Percentiles rank a stretch among this genome's conserved stretches.
phyloP scores from a whole-genome alignment of 2,888 invertebrate genomes.

The Acleris literana region DNA sequence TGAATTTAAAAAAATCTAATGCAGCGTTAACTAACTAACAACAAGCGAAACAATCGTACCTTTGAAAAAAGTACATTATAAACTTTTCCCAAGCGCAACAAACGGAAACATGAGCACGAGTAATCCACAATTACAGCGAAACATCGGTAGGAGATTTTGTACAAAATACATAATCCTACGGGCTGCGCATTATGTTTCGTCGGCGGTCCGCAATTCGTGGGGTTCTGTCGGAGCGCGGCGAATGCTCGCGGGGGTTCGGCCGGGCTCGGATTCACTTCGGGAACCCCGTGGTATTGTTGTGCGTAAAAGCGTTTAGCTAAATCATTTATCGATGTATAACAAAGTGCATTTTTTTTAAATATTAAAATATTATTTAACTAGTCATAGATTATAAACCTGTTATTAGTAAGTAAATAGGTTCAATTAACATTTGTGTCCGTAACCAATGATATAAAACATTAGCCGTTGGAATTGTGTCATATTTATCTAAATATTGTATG shows the following conservation, averaged over 20 bases:
- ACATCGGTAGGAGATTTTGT: constrained; percentile 77
- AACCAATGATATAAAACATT: too few species aligned
- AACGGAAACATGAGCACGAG: constrained; percentile 71
- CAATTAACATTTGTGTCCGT: too few species aligned
- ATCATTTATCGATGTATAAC: constrained; percentile 10
- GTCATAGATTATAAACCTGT: too few species aligned
- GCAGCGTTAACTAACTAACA: too few species aligned
- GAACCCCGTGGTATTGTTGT: constrained; percentile 50
- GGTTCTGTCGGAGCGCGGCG: constrained; percentile 46
- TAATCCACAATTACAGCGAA: constrained; percentile 80
- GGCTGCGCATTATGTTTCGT: constrained; percentile 36
- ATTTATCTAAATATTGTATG: too few species aligned
- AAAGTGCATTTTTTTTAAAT: neutral
- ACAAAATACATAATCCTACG: constrained; percentile 76
- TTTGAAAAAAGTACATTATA: constrained; percentile 27
- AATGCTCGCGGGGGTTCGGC: constrained; percentile 64
- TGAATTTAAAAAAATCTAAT: too few species aligned
- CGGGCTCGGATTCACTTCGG: constrained; percentile 59
- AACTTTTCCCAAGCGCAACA: constrained; percentile 49
- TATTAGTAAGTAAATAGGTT: too few species aligned
- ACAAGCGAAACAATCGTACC: constrained; percentile 8
- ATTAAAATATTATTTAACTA: too few species aligned
- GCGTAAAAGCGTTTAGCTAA: constrained; percentile 25
- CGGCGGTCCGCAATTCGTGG: constrained; percentile 22
- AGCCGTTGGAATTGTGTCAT: too few species aligned